These are phyloP conservation scores for Silvanus unidentatus DNA, from an alignment of 2,888 invertebrate genomes.

Conservation along the genomic window DNA sequence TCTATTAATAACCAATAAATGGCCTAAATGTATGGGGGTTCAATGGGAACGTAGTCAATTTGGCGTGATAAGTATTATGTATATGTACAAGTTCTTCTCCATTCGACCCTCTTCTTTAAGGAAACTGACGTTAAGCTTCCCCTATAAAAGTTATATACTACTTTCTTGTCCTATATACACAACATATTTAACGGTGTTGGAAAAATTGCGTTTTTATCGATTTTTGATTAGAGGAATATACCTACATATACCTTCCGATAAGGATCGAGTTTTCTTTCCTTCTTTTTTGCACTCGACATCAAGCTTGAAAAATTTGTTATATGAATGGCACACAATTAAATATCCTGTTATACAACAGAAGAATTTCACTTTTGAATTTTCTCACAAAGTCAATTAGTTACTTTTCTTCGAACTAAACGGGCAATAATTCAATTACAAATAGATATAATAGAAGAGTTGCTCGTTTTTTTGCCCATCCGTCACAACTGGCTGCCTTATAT, in stretches of 20 bases:
- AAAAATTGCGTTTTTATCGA: conserved; percentile 26
- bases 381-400: too few relatives aligned
- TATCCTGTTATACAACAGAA: too few relatives aligned
- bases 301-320: too few relatives aligned
- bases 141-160: conserved; percentile 7
- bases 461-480: too few relatives aligned
- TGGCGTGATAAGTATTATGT: conserved; percentile 23
- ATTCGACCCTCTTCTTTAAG: conserved; percentile 18
- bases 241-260: conserved; percentile 17
- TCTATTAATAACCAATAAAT: conserved; percentile 19
- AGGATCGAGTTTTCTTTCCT: neutral
- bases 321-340: too few relatives aligned
- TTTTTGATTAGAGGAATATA: conserved; percentile 26
- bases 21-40: conserved; percentile 12
- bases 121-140: conserved; percentile 18
- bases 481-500: too few relatives aligned
- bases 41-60: conserved; percentile 26
- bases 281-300: too few relatives aligned
- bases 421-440: too few relatives aligned
- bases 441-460: too few relatives aligned
- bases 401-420: too few relatives aligned
- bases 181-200: conserved; percentile 1
- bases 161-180: neutral
- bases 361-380: too few relatives aligned
- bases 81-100: conserved; percentile 12